phyloP scores from a whole-genome alignment of 2,113 vertebrate species.

The Mormyrus iriodes region DNA sequence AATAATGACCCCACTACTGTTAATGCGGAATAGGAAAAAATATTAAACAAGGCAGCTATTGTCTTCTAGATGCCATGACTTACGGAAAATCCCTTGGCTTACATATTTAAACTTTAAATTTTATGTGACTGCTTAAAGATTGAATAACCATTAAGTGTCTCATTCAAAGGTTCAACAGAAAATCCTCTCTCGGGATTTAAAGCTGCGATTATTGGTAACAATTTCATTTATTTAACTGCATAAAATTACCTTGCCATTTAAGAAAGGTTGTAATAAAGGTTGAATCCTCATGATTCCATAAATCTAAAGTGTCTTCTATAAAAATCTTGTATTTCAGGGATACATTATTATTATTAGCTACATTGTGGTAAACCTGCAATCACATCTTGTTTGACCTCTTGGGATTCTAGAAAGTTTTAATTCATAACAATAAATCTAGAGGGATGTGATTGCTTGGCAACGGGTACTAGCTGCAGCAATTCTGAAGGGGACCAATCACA shows the following conservation, averaged over 20 bases:
- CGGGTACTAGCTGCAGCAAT: background rate
- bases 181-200: background rate
- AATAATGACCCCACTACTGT: background rate
- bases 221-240: background rate
- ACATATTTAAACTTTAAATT: background rate
- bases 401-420: slow-evolving; percentile 7
- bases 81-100: background rate
- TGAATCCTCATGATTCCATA: background rate
- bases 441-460: slow-evolving; percentile 21
- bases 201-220: background rate
- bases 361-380: background rate
- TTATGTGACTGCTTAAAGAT: too few species aligned
- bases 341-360: background rate
- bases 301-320: background rate
- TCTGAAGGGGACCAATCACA: slow-evolving; percentile 9
- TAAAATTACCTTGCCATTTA: background rate
- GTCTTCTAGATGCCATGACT: background rate
- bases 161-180: background rate
- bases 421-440: slow-evolving; percentile 23
- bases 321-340: background rate
- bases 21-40: background rate
- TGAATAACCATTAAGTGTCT: background rate
- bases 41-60: background rate
- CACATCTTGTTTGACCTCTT: background rate
- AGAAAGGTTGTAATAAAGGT: background rate